phyloP scores from a whole-genome alignment of 2,797 vertebrate species.

The Limosa lapponica region DNA sequence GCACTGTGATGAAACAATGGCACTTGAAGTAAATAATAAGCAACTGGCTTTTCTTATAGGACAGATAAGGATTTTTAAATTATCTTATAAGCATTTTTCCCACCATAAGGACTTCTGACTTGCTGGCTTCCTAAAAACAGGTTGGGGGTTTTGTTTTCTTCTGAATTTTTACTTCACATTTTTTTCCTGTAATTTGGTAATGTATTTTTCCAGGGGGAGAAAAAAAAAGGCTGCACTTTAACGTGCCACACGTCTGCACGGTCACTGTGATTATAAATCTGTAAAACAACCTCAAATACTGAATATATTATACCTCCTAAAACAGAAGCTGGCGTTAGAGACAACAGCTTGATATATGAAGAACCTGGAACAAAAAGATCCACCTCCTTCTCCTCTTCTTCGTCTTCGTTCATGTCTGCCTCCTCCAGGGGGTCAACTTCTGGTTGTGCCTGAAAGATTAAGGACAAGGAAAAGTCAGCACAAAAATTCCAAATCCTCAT shows the following conservation, averaged over 20 bases:
- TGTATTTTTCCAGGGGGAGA: not conserved
- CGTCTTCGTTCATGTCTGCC: slow-evolving; percentile 72
- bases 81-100: not conserved
- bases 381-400: slow-evolving; percentile 78
- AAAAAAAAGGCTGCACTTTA: not conserved
- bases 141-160: not conserved
- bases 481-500: not conserved
- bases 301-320: slow-evolving; percentile 83
- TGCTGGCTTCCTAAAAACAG: not conserved
- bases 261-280: not conserved
- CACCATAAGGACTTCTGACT: not conserved
- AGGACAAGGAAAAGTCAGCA: not conserved
- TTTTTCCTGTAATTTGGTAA: not conserved
- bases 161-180: not conserved
- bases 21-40: not conserved
- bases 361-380: slow-evolving; percentile 87
- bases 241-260: not conserved
- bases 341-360: slow-evolving; percentile 89
- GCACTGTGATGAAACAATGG: not conserved
- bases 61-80: not conserved
- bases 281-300: not conserved
- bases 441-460: slow-evolving; percentile 82
- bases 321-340: slow-evolving; percentile 76
- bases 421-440: slow-evolving; percentile 62
- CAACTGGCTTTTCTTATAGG: not conserved